Percentiles rank a stretch among this genome's conserved stretches.
Evolutionary conservation across 2,888 invertebrate species (phyloP).

Genomic region (Drosophila setosimentum): DNA sequence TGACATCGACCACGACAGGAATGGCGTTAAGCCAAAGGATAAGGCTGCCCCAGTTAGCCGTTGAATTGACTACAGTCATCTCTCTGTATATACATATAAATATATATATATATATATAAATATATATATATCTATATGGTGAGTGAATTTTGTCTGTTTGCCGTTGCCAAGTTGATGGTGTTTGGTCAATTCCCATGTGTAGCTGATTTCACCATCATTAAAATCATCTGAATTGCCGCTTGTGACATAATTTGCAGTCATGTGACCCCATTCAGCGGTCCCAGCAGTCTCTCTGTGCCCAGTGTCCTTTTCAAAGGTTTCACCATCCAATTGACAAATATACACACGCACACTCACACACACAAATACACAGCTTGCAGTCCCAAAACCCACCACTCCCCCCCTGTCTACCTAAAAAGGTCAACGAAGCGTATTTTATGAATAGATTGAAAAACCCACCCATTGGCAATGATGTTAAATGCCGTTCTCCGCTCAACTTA

Average conservation of each 20-base stretch:
- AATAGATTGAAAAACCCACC: constrained; percentile 55
- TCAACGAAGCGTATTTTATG: constrained; percentile 68
- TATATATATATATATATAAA: not conserved
- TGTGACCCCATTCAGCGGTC: constrained; percentile 58
- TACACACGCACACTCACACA: constrained; percentile 9
- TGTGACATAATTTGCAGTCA: constrained; percentile 73
- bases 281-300: constrained; percentile 24
- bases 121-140: not conserved
- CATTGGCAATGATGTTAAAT: constrained; percentile 61
- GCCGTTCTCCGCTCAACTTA: constrained; percentile 29
- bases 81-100: not conserved
- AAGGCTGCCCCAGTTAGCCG: not conserved
- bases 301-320: constrained; percentile 52
- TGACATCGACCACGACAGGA: not conserved
- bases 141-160: not conserved
- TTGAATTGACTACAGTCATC: not conserved
- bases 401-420: constrained; percentile 35
- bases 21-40: constrained; percentile 1
- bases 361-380: not conserved
- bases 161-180: constrained; percentile 11
- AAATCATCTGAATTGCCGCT: constrained; percentile 70
- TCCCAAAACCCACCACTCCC: not conserved
- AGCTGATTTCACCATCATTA: constrained; percentile 68
- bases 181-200: constrained; percentile 59
- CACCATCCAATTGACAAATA: constrained; percentile 25